A percentile compares a stretch with the other conserved stretches of the same genome.
Evolutionary conservation across 2,113 vertebrate species (phyloP).

Genomic region (Alethe castanea): DNA sequence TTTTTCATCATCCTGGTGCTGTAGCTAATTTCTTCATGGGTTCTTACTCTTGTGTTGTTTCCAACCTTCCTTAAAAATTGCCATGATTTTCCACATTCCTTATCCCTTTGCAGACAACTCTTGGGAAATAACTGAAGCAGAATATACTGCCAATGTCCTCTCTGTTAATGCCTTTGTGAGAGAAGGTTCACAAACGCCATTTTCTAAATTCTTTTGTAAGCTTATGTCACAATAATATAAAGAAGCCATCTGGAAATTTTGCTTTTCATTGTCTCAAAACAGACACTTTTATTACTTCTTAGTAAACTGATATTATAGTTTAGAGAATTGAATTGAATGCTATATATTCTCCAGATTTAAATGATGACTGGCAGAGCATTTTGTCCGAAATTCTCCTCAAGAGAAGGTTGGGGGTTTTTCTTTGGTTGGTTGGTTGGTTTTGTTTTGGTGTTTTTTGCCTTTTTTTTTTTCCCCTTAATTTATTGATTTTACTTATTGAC

Average conservation of each 20-base stretch:
- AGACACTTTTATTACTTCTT: not conserved
- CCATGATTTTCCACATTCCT: not conserved
- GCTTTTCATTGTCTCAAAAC: not conserved
- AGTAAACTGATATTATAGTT: not conserved
- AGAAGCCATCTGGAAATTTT: not conserved
- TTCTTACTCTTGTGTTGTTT: not conserved
- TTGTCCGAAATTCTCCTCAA: not conserved
- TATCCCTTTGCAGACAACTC: not conserved
- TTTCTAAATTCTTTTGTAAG: not conserved
- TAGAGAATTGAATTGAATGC: not conserved
- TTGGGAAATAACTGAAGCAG: not conserved
- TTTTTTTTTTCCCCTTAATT: not conserved
- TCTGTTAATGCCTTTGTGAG: not conserved
- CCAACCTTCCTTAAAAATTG: not conserved
- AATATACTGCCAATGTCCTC: not conserved
- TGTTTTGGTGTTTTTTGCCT: accelerated
- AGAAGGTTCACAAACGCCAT: not conserved
- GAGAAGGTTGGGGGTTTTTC: accelerated
- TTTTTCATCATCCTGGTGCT: not conserved
- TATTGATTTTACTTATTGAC: not conserved
- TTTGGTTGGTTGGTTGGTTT: not conserved
- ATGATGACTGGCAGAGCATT: not conserved
- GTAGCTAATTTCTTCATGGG: not conserved
- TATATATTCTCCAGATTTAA: not conserved
- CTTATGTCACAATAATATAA: not conserved